A percentile compares a stretch with the other conserved stretches of the same genome.
phyloP scores from a whole-genome alignment of 2,113 vertebrate genomes.

The Bubo blakistoni region DNA sequence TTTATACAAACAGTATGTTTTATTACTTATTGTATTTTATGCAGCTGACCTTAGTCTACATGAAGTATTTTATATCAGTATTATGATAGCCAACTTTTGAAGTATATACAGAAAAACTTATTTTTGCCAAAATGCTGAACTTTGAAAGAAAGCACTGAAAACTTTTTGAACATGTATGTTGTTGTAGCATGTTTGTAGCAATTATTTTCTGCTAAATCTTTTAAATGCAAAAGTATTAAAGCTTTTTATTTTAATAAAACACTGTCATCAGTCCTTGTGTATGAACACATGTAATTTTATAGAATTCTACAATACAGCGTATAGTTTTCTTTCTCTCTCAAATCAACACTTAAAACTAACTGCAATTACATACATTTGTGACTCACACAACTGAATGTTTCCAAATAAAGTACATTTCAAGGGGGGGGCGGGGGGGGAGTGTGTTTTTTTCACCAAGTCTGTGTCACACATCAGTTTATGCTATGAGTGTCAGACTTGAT shows the following conservation, averaged over 20 bases:
- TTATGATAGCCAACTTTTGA: conserved; percentile 81
- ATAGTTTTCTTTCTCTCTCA: not conserved
- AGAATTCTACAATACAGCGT: not conserved
- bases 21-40: conserved; percentile 71
- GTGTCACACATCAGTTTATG: not conserved
- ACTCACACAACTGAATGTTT: not conserved
- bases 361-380: not conserved
- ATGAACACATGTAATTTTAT: not conserved
- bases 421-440: no score
- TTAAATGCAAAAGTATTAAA: conserved; percentile 72
- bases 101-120: conserved; percentile 71
- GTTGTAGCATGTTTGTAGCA: conserved; percentile 66
- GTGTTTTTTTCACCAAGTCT: not conserved
- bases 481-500: not conserved
- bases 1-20: conserved; percentile 75
- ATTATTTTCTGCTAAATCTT: conserved; percentile 62
- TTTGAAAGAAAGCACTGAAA: conserved; percentile 73
- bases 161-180: conserved; percentile 42
- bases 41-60: conserved; percentile 74
- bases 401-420: not conserved
- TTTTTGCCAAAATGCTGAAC: conserved; percentile 76
- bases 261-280: not conserved
- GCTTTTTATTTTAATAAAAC: conserved; percentile 79
- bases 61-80: conserved; percentile 86
- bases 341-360: not conserved